Evolutionary conservation across 2,888 invertebrate species (phyloP), one percentile per base, ranked within the genome.

Genomic region (Phasia obesa): DNA sequence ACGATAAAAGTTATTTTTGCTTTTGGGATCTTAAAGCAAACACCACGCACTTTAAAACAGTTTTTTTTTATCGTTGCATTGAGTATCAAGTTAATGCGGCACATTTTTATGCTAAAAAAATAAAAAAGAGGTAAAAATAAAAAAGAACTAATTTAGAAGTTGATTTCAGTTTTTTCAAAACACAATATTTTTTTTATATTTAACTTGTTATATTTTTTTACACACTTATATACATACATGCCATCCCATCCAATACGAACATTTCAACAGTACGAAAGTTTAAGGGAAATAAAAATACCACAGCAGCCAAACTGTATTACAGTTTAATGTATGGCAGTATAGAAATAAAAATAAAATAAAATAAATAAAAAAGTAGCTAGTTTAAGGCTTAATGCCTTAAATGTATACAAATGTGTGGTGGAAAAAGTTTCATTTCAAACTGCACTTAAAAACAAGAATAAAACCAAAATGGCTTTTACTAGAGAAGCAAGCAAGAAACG

Each of bases 341-440:
- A 31, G 25, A 42, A 65, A 35, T 25, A 55, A 35, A 51, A 70
- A 23, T 21, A 13, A 31, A 71, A 51, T 42, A n/a, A 19, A 55
- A 47, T 49, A 64, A 59, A 31, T 15, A 67, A 53, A 62, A 51
- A 21, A 51, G 47, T 25, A 65, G 38, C 47, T 60, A 73, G 73
- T 79, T 79, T 75, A 60, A 79, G 44, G 79, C 79, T 76, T 60
- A 83, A 79, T 55, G 79, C 62, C 49, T 83, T 51, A 65, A 74
- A 65, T 60, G 2, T 31, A 31, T 9, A 65, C 55, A 71, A 79
- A 71, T 76, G 75, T 79, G 83, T 71, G 79, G 75, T 67, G 47
- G 11, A 27, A 76, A 77, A 79, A 79, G 55, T 76, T 83, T 83
- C 23, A 53, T 60, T 80, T 62, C 55, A 62, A 75, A 79, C 25